Base-by-base conservation (phyloP, 2,888 invertebrate genomes). In the Drosophila trichaetosa region DNA sequence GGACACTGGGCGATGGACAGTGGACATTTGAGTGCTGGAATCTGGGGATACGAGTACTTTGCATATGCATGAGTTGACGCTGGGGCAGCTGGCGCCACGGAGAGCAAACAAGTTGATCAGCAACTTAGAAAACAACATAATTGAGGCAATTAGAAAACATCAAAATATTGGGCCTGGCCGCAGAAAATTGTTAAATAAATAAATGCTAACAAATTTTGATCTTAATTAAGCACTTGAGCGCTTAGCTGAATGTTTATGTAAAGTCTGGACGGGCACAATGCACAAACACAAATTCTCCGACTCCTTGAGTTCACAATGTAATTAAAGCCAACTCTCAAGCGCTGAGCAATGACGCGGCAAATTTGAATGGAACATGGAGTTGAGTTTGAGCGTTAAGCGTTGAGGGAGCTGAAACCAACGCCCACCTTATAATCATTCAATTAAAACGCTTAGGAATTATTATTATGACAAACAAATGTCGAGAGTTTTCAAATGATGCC, bases 111-210 rank as follows among this genome's bases (percentile, higher is more conserved):
- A 68, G 53, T 49, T 53, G 54, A 58, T 31, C 33, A 40, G 57
- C 48, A 31, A 67, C 42, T 57, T 27, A 16, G 29, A 36, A 49
- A 58, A 36, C 67, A 67, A 67, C 80, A 90, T 89, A 88, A 87
- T 90, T 90, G 87, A 87, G 85, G 73, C 87, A 83, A 87, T 89
- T 88, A 86, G 89, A 86, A 86, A 89, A 89, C 85, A 86, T 89
- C 89, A 82, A 86, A 89, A 86, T 87, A 85, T 87, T 87, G 77
- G 80, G 61, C 69, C 58, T 63, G 79, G 67, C 64, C 72, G 54
- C 59, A 60, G 72, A 71, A 82, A 87, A 87, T 87, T 72, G 75
- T 87, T 80, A 83, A 78, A 80, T 81, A 90, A 86, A 86, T 88
- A 86, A 87, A 76, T 75, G 70, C 75, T 59, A 60, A 78, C 75